These are phyloP conservation scores for Amyelois transitella DNA, from an alignment of 1,140 invertebrate species.

Conservation along the genomic window DNA sequence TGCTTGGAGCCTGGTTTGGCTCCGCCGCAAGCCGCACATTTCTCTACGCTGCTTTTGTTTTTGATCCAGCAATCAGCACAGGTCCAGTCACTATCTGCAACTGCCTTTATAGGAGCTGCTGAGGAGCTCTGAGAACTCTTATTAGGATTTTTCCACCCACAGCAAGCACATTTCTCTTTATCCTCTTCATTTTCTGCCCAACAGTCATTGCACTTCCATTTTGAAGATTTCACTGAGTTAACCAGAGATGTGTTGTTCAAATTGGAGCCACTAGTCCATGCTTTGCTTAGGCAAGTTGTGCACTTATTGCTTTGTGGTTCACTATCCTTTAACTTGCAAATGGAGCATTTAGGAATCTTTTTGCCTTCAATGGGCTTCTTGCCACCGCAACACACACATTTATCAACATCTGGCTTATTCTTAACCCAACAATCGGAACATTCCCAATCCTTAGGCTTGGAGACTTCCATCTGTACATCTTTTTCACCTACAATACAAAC, in stretches of 20 bases:
- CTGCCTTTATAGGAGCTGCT: conserved; percentile 31
- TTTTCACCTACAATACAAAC: conserved; percentile 19
- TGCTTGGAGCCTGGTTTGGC: conserved; percentile 60
- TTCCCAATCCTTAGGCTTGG: conserved; percentile 66
- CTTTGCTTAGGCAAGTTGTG: conserved; percentile 22
- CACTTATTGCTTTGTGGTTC: conserved; percentile 19
- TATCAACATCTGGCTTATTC: conserved; percentile 75
- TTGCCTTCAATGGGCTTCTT: conserved; percentile 13
- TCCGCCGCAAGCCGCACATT: conserved; percentile 76
- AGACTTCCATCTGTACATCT: conserved; percentile 20
- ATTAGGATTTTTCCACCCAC: conserved; percentile 61
- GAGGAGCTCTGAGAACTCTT: conserved; percentile 33
- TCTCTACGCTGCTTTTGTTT: conserved; percentile 71
- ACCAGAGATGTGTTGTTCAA: not conserved
- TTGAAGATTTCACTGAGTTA: not conserved
- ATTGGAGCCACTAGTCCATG: conserved; percentile 10
- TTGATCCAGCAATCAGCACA: conserved; percentile 77
- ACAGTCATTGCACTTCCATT: conserved; percentile 80
- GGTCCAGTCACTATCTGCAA: conserved; percentile 72
- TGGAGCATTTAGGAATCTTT: conserved; percentile 17
- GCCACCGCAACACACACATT: conserved; percentile 79
- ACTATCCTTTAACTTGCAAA: conserved; percentile 17
- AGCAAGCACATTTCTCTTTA: conserved; percentile 76
- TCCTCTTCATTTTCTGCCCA: conserved; percentile 77
- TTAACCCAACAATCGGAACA: conserved; percentile 77